phyloP scores from a whole-genome alignment of 2,888 invertebrate genomes.

The Euplexia lucipara region DNA sequence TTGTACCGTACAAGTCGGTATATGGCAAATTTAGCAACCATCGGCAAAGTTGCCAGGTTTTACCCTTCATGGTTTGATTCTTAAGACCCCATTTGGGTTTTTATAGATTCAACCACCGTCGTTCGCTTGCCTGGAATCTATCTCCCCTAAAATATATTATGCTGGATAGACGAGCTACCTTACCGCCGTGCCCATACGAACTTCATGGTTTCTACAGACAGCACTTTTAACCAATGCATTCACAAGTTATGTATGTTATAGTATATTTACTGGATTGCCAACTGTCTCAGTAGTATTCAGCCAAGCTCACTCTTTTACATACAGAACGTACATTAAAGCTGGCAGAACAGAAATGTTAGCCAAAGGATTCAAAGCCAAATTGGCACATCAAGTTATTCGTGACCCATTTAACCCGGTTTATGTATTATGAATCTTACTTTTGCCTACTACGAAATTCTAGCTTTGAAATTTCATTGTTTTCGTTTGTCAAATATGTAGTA shows the following conservation, averaged over 20 bases:
- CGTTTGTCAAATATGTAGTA: too few relatives aligned
- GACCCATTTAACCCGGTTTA: constrained; percentile 28
- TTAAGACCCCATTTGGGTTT: too few relatives aligned
- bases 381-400: constrained; percentile 45
- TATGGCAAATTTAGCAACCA: too few relatives aligned
- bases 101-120: background rate
- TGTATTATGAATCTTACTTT: constrained; percentile 10
- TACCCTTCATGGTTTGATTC: too few relatives aligned
- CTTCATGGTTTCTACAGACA: background rate
- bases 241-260: background rate
- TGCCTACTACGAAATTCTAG: background rate
- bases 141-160: too few relatives aligned
- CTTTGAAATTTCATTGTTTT: too few relatives aligned
- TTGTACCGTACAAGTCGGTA: too few relatives aligned
- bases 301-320: constrained; percentile 39
- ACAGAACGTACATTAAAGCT: constrained; percentile 31
- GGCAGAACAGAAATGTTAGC: constrained; percentile 28
- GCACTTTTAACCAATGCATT: background rate
- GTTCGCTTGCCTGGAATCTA: too few relatives aligned
- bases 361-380: constrained; percentile 60
- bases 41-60: background rate
- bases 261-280: constrained; percentile 23
- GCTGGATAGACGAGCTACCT: too few relatives aligned
- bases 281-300: constrained; percentile 22
- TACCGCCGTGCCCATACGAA: background rate